phyloP scores from a whole-genome alignment of 2,797 vertebrate species.

The Sorex maritimensis region DNA sequence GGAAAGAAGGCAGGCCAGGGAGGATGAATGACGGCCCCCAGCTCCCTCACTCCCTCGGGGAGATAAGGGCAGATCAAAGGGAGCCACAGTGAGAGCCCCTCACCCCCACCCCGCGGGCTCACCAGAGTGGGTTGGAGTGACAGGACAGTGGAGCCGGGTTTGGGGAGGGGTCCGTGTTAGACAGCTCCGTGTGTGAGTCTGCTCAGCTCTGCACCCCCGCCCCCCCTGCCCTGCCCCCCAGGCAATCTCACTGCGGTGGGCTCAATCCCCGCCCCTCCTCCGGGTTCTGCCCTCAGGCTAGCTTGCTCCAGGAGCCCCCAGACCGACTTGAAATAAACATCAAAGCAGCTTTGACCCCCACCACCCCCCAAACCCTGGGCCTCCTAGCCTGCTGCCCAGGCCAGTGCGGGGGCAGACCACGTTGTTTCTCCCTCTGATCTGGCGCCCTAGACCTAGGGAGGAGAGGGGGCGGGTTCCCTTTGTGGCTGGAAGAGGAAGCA shows the following conservation, averaged over 20 bases:
- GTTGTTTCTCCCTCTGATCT: background rate
- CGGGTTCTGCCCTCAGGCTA: background rate
- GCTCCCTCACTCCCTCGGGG: conserved; percentile 6
- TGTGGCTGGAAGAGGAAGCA: background rate
- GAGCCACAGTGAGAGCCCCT: background rate
- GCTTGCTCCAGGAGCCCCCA: background rate
- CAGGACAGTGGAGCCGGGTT: background rate
- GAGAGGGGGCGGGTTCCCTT: background rate
- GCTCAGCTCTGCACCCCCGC: background rate
- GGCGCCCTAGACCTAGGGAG: background rate
- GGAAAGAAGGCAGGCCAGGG: conserved; percentile 54
- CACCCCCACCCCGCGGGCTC: background rate
- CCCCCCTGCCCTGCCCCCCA: background rate
- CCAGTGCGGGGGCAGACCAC: background rate
- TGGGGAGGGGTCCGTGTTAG: background rate
- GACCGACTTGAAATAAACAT: background rate
- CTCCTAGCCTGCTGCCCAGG: background rate
- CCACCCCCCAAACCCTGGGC: too few species aligned
- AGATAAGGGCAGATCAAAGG: conserved; percentile 73
- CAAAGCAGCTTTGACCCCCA: background rate
- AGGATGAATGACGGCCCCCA: conserved; percentile 76
- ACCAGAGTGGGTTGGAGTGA: background rate
- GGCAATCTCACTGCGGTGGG: too few species aligned
- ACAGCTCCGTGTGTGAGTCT: background rate
- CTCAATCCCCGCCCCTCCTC: background rate